These are phyloP conservation scores for Trididemnum nubilum DNA, from an alignment of 23 tunicate genomes.

Conservation along the genomic window DNA sequence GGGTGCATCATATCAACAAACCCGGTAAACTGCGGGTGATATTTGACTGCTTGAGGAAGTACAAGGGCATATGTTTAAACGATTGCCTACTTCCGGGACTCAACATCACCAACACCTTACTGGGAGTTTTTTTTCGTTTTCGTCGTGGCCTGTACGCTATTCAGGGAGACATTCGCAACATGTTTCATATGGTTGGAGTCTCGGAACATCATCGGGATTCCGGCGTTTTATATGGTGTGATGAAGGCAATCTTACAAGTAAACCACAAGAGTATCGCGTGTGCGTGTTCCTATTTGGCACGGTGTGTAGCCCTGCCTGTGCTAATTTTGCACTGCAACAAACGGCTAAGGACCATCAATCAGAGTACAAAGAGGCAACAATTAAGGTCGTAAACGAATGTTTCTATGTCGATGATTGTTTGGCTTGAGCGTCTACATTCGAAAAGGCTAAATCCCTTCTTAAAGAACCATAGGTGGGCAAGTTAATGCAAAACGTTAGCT, in stretches of 20 bases:
- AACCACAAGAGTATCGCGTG: neutral
- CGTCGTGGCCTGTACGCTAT: no score
- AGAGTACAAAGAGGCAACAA: neutral
- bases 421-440: neutral
- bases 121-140: no score
- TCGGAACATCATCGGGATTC: neutral
- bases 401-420: constrained; percentile 67
- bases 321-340: constrained; percentile 16
- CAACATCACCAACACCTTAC: constrained; percentile 3
- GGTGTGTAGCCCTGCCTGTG: no score
- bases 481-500: no score
- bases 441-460: constrained; percentile 24
- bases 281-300: constrained; percentile 19
- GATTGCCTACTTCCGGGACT: constrained; percentile 3
- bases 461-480: no score
- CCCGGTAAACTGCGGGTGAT: constrained; percentile 36
- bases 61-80: no score
- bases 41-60: no score
- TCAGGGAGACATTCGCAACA: no score
- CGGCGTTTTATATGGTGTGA: neutral
- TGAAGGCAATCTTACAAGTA: neutral
- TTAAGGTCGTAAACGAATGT: constrained; percentile 29
- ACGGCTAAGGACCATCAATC: neutral
- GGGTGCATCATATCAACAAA: constrained; percentile 36
- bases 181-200: neutral